Base-by-base conservation (phyloP, 2,113 vertebrate genomes). In the Rhinopomastus cyanomelas region DNA sequence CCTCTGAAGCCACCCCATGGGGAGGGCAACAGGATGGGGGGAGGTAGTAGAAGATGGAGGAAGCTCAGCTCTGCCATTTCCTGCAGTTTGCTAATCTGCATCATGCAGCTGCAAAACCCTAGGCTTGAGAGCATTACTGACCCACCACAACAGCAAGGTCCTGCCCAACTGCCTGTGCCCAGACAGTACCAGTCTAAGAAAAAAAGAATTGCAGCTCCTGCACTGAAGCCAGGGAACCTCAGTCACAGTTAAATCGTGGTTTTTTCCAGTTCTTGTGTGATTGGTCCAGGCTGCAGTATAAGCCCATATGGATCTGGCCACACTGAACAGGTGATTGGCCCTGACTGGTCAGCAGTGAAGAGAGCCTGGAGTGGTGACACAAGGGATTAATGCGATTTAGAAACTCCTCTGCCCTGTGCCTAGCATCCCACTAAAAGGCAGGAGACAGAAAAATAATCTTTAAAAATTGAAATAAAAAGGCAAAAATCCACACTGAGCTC, bases 141-240 rank as follows among this genome's bases (percentile, higher is more conserved):
- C 60, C 53, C 4, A 0, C 52, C 6, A 1, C 1, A 2, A 25
- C 0, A 5, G 61, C 29, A 9, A 25, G n/a, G 48, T 72, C 44
- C 69, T 66, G 59, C 57, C 26, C 2, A 1, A 22, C 42, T 15
- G 51, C 75, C 49, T 18, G 30, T 12, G 4, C 62, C 34, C 4
- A 4, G 55, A 27, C 12, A 7, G n/a, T 29, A 44, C 73, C 27
- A 6, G 14, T 0, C 9, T 46, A 44, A n/a, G 13, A 17, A 2
- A 49, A 8, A 26, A 39, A 44, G 23, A 8, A 19, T 29, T 44
- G 66, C 64, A 48, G 77, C 59, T 27, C 67, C 25, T 23, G 23
- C 18, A 29, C 2, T 14, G 1, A 0, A 68, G 82, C 53, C 37
- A 37, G 66, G 44, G 57, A 91, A 92, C 12, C 66, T 52, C 89